Base-by-base conservation (phyloP, 2,797 vertebrate species). In the Acanthurus lineatus region DNA sequence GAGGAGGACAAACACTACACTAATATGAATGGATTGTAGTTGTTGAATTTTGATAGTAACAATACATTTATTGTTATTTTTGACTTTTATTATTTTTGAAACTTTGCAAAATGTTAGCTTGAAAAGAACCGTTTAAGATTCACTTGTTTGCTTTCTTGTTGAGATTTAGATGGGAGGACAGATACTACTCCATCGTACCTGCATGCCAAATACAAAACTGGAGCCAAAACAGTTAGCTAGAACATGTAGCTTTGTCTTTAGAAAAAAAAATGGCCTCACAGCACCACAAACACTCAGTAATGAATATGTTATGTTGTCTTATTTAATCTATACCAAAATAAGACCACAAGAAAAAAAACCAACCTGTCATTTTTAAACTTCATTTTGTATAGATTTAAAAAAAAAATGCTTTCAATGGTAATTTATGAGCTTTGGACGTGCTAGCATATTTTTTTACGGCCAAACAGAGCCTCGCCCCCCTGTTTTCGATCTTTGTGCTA, bases 1-100 rank as follows among this genome's bases (percentile, higher is more conserved):
- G 42, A 42, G 48, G 47, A 67, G 67, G 47, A 65, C 22, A 61
- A 35, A 45, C 19, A 71, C 28, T 12, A 9, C 2, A 69, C 16
- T 16, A 17, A 58, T 69, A 58, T 49, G 57, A 45, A 60, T 6
- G 28, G 66, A 52, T 49, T 69, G 22, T 14, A 68, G 45, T 10
- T 44, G 5, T 28, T 53, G 5, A 20, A 45, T 38, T 61, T 22
- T 1, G 32, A 35, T 48, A 20, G 22, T 49, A 10, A n/a, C 61
- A 52, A 22, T 12, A 38, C 14, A 54, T 38, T 58, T 58, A 15
- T 45, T 35, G 10, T 48, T 28, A 20, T 3, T 28, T 74, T 64
- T 53, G 8, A 44, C 19, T 25, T 63, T 52, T 32, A n/a, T n/a
- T n/a, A n/a, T n/a, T n/a, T n/a, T n/a, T 32, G 28, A 32, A 32